Base-by-base conservation (phyloP, 2,797 vertebrate genomes). In the Phaenicophaeus curvirostris region DNA sequence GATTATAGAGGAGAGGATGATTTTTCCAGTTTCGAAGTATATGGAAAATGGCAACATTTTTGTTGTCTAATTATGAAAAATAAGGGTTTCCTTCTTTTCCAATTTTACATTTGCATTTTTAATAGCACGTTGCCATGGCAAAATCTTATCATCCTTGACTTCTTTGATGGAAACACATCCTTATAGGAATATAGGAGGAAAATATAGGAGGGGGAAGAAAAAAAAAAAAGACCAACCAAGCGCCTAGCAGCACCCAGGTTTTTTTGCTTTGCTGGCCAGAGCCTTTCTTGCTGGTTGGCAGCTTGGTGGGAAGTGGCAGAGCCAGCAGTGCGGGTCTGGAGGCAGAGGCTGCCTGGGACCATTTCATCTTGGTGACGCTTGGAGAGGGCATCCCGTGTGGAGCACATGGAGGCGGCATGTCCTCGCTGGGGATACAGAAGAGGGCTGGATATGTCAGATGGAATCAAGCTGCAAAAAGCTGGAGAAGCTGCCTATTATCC, bases 311-410 rank as follows among this genome's bases (percentile, higher is more conserved):
- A 71, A 58, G 35, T 1, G 14, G 73, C 44, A 66, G 79, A 67
- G 44, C 63, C 8, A 15, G 82, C 59, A 48, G 61, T 2, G 4
- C 3, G n/a, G 83, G 82, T 54, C 31, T 5, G 7, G 61, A 93
- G 91, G 59, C 81, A 85, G 89, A 82, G 44, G 67, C 44, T 51
- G 21, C 63, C 85, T 37, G 54, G 30, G 81, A 8, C 23, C 9
- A 14, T 93, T 96, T 96, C 94, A 83, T 95, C 89, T 96, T 81
- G 7, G 89, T 84, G 96, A 94, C 94, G 85, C 69, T 92, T 87
- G 42, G 77, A 79, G 94, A 92, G 83, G 3, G 41, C 10, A 41
- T 95, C 96, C 94, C 41, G 54, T 88, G 87, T 50, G 5, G 81
- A 91, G 88, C 55, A 77, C 39, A 15, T 51, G 71, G 95, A 92